phyloP scores from a whole-genome alignment of 2,113 vertebrate genomes.

The Boleophthalmus pectinirostris region DNA sequence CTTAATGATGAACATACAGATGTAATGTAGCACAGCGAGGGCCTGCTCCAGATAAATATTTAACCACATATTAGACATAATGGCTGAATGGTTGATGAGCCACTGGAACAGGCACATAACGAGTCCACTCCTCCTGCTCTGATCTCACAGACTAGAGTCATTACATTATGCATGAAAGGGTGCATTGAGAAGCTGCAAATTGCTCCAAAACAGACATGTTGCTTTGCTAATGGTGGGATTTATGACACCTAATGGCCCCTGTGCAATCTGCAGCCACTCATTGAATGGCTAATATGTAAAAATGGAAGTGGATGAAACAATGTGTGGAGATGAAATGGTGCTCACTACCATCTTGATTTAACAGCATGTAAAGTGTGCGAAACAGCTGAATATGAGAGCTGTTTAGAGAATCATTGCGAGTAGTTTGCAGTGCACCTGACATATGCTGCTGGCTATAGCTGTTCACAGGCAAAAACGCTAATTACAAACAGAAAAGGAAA shows the following conservation, averaged over 20 bases:
- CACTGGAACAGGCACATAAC: slow-evolving; percentile 44
- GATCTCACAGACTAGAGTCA: slow-evolving; percentile 60
- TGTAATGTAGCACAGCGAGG: slow-evolving; percentile 57
- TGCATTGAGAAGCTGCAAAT: slow-evolving; percentile 62
- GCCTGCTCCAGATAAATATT: slow-evolving; percentile 67
- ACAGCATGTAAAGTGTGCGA: slow-evolving; percentile 2
- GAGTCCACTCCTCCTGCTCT: slow-evolving; percentile 56
- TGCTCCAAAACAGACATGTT: slow-evolving; percentile 60
- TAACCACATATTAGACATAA: slow-evolving; percentile 66
- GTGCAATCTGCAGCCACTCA: slow-evolving; percentile 34
- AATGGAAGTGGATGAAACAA: slow-evolving; percentile 17
- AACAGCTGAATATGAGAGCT: not conserved
- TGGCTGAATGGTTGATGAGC: slow-evolving; percentile 66
- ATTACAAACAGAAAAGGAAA: not conserved
- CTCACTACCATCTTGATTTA: slow-evolving; percentile 6
- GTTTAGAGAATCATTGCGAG: not conserved
- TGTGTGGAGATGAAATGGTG: not conserved
- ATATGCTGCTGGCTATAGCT: not conserved
- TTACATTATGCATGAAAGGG: slow-evolving; percentile 68
- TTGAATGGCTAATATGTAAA: slow-evolving; percentile 28
- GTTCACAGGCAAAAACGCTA: not conserved
- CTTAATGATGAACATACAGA: slow-evolving; percentile 57
- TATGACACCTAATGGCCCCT: slow-evolving; percentile 49
- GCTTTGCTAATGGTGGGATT: slow-evolving; percentile 57
- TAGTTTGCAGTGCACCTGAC: not conserved